Evolutionary conservation across 2,888 invertebrate species (phyloP), one percentile per base, ranked within the genome.

Genomic region (Elmis aenea): DNA sequence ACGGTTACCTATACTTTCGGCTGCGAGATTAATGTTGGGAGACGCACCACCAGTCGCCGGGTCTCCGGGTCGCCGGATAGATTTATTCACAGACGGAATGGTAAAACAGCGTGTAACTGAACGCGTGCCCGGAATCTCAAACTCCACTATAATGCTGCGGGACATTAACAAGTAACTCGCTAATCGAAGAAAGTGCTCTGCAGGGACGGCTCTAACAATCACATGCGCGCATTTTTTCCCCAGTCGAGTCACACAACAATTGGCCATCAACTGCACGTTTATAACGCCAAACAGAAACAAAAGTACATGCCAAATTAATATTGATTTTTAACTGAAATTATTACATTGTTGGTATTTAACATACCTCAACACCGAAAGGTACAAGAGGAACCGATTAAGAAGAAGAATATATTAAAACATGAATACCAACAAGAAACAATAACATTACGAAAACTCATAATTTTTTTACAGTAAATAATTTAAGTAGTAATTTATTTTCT

Each of bases 21-120:
- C 13, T 13, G 14, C 21, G 37, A 42, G 38, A 42, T 42, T 42
- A 42, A 42, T 38, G 38, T 38, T 34, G 37, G 42, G 38, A 38
- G 38, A 33, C 38, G 31, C 29, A 15, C 30, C 38, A 38, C 38
- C 34, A 37, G 42, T 8, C 18, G 18, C n/a, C n/a, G n/a, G n/a
- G 5, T 18, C 18, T 18, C 37, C 41, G 37, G 36, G 41, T 38
- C 42, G 21, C 28, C 23, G 23, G 24, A 33, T 38, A 34, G 42
- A 42, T 42, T 42, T 42, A 42, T 42, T 42, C 37, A 38, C 42
- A 42, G 30, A 42, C 42, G 33, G 38, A 42, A 42, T 42, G 31
- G 42, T 42, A 38, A 38, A 42, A 37, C 42, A 42, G 33, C 42
- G 38, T 42, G 42, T 42, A 42, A 42, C 36, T 38, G 42, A 28